Evolutionary conservation across 2,888 invertebrate species (phyloP), one percentile per base, ranked within the genome.

Genomic region (Neoitamus cyanurus): DNA sequence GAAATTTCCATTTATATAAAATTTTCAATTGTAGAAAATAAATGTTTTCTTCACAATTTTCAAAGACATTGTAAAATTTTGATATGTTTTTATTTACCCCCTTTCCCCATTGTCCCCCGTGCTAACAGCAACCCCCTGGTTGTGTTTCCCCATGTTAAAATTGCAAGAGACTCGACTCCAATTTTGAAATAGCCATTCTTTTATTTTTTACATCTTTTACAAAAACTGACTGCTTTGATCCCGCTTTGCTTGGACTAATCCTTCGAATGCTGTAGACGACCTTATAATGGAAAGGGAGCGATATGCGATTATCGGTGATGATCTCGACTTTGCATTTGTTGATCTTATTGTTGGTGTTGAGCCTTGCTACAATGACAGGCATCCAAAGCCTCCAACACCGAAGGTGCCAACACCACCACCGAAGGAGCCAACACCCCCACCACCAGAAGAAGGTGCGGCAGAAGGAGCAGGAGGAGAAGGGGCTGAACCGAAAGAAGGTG

Each of bases 251-350:
- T 70, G 42, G 13, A 30, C 20, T 70, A 72, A 83, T 28, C 1
- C 72, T 58, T 15, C 37, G 36, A 28, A 34, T 13, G 70, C 20
- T 75, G 5, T 82, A 83, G 96, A 96, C 94, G 96, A 96, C 91
- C 94, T 96, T 93, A 95, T 96, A 92, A 93, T 92, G 90, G 96
- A 96, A 92, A 97, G 96, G 93, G 97, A 98, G 94, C 95, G 95
- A 92, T 98, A 95, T 94, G 97, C 97, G 93, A 94, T 95, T 91
- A 96, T 98, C 92, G 96, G 96, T 89, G 96, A 97, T 92, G 97
- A 96, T 93, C 94, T 98, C 94, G 98, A 98, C 93, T 94, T 95
- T 91, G 97, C 98, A 88, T 97, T 98, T 93, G 95, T 96, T 90
- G 97, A 98, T 92, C 92, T 95, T 88, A 93, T 94, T 91, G 93